Percentiles rank a stretch among this genome's conserved stretches.
Evolutionary conservation across 1,140 invertebrate species (phyloP).

Genomic region (Thereuonema tuberculata): DNA sequence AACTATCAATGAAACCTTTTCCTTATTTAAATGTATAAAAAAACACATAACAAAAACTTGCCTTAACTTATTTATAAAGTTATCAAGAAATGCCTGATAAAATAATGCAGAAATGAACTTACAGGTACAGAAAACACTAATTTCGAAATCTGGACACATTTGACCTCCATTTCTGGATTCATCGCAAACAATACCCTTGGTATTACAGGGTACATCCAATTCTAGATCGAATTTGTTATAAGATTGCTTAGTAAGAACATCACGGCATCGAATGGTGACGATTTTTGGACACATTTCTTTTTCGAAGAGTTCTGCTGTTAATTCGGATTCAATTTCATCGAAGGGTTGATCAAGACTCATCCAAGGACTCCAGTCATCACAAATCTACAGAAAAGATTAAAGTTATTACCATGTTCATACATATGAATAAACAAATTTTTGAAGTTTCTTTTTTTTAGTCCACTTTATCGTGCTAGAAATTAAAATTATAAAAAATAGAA

Average conservation of each 20-base stretch:
- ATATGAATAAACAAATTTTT: not conserved
- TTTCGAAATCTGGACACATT: conserved; percentile 48
- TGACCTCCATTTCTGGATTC: conserved; percentile 19
- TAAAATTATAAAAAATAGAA: no score
- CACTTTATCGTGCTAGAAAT: no score
- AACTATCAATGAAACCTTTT: no score
- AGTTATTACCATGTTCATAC: no score
- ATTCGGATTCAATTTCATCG: conserved; percentile 19
- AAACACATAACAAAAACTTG: no score
- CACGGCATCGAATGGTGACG: not conserved
- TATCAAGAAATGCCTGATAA: no score
- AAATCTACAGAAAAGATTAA: not conserved
- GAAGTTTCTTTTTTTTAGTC: no score
- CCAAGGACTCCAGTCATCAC: conserved; percentile 8
- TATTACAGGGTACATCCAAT: conserved; percentile 50
- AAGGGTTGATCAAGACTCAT: not conserved
- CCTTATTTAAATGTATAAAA: no score
- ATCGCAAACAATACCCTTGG: conserved; percentile 51
- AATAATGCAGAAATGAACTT: conserved; percentile 4
- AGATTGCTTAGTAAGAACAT: conserved; percentile 2
- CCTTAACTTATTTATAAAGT: no score
- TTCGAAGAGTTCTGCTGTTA: conserved; percentile 16
- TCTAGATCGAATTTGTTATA: conserved; percentile 48
- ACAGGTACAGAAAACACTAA: conserved; percentile 47
- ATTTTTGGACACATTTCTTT: conserved; percentile 19